Evolutionary conservation across 2,888 invertebrate genomes (phyloP).

Genomic region (Ariolimax columbianus): DNA sequence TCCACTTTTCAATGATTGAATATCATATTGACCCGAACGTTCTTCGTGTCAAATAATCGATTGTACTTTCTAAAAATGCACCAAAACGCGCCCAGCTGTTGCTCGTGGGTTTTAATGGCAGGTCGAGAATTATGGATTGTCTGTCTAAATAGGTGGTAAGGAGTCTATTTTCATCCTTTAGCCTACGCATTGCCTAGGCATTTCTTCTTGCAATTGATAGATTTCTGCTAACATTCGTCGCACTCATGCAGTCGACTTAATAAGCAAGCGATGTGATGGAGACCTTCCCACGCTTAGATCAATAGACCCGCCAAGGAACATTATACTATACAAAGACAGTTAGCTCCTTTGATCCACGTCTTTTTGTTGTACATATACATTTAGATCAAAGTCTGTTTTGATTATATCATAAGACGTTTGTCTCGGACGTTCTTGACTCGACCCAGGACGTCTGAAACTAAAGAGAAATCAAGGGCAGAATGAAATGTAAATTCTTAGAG

Average conservation of each 20-base stretch:
- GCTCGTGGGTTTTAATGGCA: not conserved
- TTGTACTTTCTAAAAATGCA: not conserved
- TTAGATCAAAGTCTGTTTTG: too few relatives aligned
- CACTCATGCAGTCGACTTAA: not conserved
- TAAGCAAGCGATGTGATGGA: not conserved
- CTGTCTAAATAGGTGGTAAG: not conserved
- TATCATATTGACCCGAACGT: not conserved
- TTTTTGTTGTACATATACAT: too few relatives aligned
- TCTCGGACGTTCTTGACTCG: too few relatives aligned
- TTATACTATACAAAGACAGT: not conserved
- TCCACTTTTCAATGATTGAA: not conserved
- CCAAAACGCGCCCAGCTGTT: not conserved
- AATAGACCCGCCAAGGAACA: not conserved
- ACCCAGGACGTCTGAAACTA: too few relatives aligned
- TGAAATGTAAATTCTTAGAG: too few relatives aligned
- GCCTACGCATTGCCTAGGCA: not conserved
- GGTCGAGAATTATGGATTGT: not conserved
- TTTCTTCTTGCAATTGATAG: not conserved
- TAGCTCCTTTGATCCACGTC: too few relatives aligned
- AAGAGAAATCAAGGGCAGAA: too few relatives aligned
- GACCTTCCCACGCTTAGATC: constrained; percentile 1
- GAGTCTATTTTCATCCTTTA: not conserved
- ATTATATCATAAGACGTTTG: too few relatives aligned
- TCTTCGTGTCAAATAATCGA: not conserved
- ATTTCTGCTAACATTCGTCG: not conserved